Evolutionary conservation across 2,113 vertebrate species (phyloP).

Genomic region (Ivindomyrus marchei): DNA sequence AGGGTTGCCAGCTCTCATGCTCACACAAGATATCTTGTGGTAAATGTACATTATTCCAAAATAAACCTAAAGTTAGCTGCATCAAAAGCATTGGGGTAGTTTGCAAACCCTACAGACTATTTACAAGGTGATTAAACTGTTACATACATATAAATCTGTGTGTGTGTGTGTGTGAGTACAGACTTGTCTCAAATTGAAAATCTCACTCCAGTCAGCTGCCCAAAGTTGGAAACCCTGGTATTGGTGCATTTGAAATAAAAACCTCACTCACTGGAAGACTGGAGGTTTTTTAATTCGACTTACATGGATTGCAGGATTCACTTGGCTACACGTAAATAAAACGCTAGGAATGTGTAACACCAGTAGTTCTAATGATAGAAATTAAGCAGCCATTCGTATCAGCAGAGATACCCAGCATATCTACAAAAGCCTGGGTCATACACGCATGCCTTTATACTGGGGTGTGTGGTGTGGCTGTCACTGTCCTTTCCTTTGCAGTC

Average conservation of each 20-base stretch:
- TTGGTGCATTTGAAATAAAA: not conserved
- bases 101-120: not conserved
- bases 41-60: not conserved
- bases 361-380: not conserved
- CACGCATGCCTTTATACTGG: not conserved
- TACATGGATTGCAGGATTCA: not conserved
- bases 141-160: not conserved
- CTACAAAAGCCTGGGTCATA: not conserved
- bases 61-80: not conserved
- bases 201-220: not conserved
- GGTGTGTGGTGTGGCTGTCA: not conserved
- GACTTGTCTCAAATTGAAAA: not conserved
- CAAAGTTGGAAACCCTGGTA: not conserved
- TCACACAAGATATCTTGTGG: not conserved
- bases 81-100: not conserved
- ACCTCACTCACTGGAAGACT: not conserved
- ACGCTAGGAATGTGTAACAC: not conserved
- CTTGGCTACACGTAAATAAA: not conserved
- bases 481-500: slow-evolving; percentile 2
- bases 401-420: not conserved
- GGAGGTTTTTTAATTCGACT: slow-evolving; percentile 5
- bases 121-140: not conserved
- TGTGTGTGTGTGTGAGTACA: no score
- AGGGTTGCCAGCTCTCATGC: not conserved
- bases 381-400: not conserved